Evolutionary conservation across 2,113 vertebrate species (phyloP), one percentile per base, ranked within the genome.

Genomic region (Myodes glareolus): DNA sequence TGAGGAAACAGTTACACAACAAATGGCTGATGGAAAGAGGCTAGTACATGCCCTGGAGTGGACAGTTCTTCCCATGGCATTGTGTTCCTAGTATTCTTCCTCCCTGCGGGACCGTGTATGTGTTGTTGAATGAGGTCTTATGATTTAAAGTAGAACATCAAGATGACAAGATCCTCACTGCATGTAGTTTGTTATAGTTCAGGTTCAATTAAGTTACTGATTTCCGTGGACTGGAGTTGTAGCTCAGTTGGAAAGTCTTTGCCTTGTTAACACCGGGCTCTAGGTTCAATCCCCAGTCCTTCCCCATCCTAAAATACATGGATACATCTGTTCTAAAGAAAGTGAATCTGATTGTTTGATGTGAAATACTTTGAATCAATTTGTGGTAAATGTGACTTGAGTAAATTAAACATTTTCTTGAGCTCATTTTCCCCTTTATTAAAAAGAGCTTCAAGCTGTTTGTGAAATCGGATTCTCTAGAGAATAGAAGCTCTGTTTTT

Each of bases 401-500:
- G 19, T 75, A 90, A 93, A 92, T 97, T 47, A 81, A 11, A 92
- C 47, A 61, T 95, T 94, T 93, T 95, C 50, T 90, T 23, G 5
- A 55, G 65, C 1, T 9, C 50, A 52, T 65, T 75, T 67, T 91
- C 14, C 45, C 10, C 27, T 84, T 94, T 81, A 58, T 58, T 96
- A 82, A 90, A 96, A n/a, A 16, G 27, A 80, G 55, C 90, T 39
- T 92, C 13, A 94, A 86, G 42, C 52, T 31, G 1, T 82, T 95
- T 95, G n/a, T 73, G 61, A 76, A 95, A 80, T 90, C 31, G 50
- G 36, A 93, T 76, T 95, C 36, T 82, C n/a, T 14, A 42, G 23
- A 88, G 61, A 88, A 13, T 68, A 13, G 31, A 95, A 72, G 50
- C 11, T 95, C 36, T 91, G 52, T 93, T 82, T 58, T 88, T 81